These are phyloP conservation scores for Caenorhabditis brenneri DNA, from an alignment of 1,140 invertebrate genomes.

Conservation along the genomic window DNA sequence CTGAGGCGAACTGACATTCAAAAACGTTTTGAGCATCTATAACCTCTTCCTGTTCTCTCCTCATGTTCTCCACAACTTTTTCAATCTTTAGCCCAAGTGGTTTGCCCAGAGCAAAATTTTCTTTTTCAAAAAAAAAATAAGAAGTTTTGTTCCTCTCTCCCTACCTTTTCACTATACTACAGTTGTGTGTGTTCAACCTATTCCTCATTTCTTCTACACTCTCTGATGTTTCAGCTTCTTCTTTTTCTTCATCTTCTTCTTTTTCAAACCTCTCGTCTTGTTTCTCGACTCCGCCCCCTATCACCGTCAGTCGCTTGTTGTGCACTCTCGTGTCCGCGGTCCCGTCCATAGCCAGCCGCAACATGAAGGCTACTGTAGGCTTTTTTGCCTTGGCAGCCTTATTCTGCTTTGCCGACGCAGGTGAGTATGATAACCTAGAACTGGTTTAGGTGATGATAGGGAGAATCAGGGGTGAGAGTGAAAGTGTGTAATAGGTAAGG, in stretches of 20 bases:
- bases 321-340: constrained; percentile 40
- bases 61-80: neutral
- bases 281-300: constrained; percentile 37
- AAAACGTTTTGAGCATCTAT: neutral
- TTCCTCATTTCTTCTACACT: neutral
- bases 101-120: neutral
- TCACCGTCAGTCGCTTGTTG: constrained; percentile 32
- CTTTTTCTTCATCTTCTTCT: constrained; percentile 33
- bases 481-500: neutral
- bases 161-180: neutral
- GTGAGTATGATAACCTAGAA: neutral
- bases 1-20: neutral
- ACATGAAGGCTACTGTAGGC: constrained; percentile 39
- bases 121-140: neutral
- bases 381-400: constrained; percentile 26
- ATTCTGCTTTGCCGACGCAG: constrained; percentile 35
- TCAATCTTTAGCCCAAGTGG: neutral
- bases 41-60: neutral
- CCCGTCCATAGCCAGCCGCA: constrained; percentile 33
- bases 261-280: constrained; percentile 26
- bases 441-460: neutral
- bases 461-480: neutral
- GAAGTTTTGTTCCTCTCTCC: constrained; percentile 13
- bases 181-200: neutral
- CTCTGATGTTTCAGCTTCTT: constrained; percentile 7